Evolutionary conservation across 2,797 vertebrate genomes (phyloP).

Genomic region (Malacoraja senta): DNA sequence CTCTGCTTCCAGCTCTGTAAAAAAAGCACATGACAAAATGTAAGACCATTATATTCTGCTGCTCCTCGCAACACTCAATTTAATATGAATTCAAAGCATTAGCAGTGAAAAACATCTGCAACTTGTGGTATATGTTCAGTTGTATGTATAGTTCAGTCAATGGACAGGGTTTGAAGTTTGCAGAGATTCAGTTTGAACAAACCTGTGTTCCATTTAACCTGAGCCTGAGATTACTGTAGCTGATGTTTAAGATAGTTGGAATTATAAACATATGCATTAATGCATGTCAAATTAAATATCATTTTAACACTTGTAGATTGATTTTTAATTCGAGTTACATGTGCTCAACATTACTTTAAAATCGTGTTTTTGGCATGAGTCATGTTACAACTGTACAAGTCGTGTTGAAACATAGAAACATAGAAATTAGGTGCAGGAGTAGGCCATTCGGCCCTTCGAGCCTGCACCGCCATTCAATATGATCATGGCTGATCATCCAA

Average conservation of each 20-base stretch:
- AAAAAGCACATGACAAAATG: constrained; percentile 35
- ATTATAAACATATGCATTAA: no score
- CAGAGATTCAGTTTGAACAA: neutral
- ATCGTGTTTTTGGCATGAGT: no score
- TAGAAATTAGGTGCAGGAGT: no score
- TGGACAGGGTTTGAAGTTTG: neutral
- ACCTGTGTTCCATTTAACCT: neutral
- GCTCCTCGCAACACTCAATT: neutral
- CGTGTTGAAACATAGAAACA: no score
- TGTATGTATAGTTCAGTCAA: neutral
- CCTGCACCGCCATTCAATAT: no score
- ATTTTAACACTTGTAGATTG: neutral
- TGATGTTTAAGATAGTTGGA: no score
- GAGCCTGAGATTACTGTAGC: neutral
- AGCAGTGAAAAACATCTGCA: constrained; percentile 3
- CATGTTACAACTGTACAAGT: no score
- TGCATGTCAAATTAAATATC: neutral
- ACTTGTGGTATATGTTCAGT: neutral
- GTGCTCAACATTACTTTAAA: no score
- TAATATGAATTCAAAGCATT: neutral
- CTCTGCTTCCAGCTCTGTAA: constrained; percentile 90
- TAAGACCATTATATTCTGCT: neutral
- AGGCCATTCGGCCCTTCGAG: no score
- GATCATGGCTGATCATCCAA: no score
- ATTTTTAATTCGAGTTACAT: neutral